Base-by-base conservation (phyloP, 2,113 vertebrate species). In the human (Homo sapiens) region DNA sequence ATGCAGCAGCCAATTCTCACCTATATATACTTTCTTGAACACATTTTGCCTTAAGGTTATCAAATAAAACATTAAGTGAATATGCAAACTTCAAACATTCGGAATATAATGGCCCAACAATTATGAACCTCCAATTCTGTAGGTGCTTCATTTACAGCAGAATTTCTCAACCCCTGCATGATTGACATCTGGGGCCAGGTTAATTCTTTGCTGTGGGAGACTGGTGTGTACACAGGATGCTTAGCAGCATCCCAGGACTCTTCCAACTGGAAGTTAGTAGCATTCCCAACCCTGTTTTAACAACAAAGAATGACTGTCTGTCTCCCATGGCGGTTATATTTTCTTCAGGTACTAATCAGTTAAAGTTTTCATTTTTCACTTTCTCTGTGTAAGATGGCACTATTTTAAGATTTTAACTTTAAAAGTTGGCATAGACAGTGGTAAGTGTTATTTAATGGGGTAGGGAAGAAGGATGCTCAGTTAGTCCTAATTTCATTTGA, bases 191-290 rank as follows among this genome's bases (percentile, higher is more conserved):
- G 17, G 50, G 38, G 20, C 18, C 6, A 0, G 0, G 25, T 68
- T 11, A 35, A 43, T 23, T 35, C 30, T 66, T 4, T 30, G 43
- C 80, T n/a, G 3, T 0, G 22, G 16, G 35, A 70, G 40, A 20
- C 25, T 7, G n/a, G 40, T 25, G 5, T 59, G 45, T 1, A 1
- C 0, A 2, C 0, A 18, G 48, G 35, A 14, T 7, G 55, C 30
- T 38, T 4, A 59, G 35, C 30, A 11, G 3, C 4, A 43, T 9
- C 27, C 12, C 5, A 22, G 50, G 23, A 14, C 6, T 55, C 10
- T n/a, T 12, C 43, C 25, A 7, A 25, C 7, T 6, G 55, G 38
- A 73, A 5, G 20, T 27, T 11, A 45, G 43, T 4, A 25, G 22
- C 13, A 25, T 3, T 9, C 43, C 2, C 61, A 6, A 13, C 6